Evolutionary conservation across 2,113 vertebrate genomes (phyloP).

Genomic region (Sander vitreus): DNA sequence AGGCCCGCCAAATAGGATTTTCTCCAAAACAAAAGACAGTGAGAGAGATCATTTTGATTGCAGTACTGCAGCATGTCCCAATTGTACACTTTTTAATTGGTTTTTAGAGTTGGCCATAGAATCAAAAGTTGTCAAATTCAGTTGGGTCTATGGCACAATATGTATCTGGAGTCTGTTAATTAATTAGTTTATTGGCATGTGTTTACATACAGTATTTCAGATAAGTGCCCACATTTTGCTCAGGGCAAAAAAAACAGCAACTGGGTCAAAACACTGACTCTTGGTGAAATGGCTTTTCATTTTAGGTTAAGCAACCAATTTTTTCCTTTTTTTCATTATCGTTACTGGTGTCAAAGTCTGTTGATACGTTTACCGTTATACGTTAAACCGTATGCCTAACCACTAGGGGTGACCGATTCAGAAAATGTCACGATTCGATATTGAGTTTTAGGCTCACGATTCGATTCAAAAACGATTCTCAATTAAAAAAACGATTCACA

Average conservation of each 20-base stretch:
- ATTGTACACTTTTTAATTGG: conserved; percentile 63
- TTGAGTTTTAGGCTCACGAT: no score
- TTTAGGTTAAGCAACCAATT: conserved; percentile 30
- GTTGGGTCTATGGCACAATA: conserved; percentile 4
- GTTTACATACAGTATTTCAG: conserved; percentile 38
- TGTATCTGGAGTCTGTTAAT: conserved; percentile 29
- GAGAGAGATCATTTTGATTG: not conserved
- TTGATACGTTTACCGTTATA: no score
- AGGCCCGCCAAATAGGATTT: conserved; percentile 24
- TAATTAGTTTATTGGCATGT: conserved; percentile 43
- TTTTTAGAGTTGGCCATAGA: conserved; percentile 12
- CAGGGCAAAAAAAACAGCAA: conserved; percentile 11
- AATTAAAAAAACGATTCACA: no score
- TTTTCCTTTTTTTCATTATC: no score
- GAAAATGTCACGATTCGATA: no score
- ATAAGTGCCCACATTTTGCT: conserved; percentile 24
- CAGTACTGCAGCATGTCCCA: conserved; percentile 13
- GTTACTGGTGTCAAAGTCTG: no score
- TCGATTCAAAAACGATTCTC: no score
- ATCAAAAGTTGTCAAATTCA: conserved; percentile 33
- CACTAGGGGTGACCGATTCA: no score
- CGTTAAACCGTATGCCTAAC: no score
- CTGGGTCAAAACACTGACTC: conserved; percentile 40
- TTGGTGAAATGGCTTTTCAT: conserved; percentile 13
- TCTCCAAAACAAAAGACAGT: not conserved